Conservation (phyloP, 2,113 vertebrate species). For the Apeltes quadracus region DNA sequence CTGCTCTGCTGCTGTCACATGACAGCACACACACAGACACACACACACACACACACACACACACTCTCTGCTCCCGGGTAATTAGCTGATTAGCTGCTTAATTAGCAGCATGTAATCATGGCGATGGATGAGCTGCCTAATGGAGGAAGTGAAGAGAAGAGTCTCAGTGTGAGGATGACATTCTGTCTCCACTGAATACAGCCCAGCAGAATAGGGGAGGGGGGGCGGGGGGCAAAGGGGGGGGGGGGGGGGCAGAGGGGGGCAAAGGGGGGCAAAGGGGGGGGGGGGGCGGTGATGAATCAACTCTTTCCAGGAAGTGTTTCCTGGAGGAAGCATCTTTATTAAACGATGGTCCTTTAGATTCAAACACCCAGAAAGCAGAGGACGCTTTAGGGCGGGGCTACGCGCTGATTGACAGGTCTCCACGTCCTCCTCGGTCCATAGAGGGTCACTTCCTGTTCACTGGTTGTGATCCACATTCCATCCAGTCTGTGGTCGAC, state of each 20-base stretch:
- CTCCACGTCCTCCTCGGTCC: too few relatives aligned
- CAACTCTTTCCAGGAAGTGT: conserved; percentile 11
- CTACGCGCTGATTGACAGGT: too few relatives aligned
- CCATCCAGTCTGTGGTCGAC: too few relatives aligned
- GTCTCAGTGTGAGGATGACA: conserved; percentile 54
- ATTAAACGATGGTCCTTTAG: too few relatives aligned
- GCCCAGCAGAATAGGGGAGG: conserved; percentile 1
- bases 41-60: conserved; percentile 31
- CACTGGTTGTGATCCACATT: too few relatives aligned
- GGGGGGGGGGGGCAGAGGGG: background rate
- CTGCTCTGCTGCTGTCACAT: conserved; percentile 19
- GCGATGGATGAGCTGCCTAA: conserved; percentile 72
- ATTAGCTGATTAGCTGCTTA: conserved; percentile 81
- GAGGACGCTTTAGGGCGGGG: too few relatives aligned
- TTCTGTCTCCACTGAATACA: conserved; percentile 48
- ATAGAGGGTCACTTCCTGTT: too few relatives aligned
- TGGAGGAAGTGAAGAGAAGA: conserved; percentile 69
- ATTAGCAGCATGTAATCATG: conserved; percentile 78
- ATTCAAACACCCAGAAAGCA: too few relatives aligned
- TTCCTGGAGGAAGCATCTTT: background rate
- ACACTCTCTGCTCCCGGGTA: conserved; percentile 66
- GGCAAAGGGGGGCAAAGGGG: background rate
- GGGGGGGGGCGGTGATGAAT: conserved; percentile 17
- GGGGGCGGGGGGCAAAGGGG: background rate
- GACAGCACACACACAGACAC: conserved; percentile 47